Base-by-base conservation (phyloP, 2,797 vertebrate species). In the Gymnocypris eckloni region DNA sequence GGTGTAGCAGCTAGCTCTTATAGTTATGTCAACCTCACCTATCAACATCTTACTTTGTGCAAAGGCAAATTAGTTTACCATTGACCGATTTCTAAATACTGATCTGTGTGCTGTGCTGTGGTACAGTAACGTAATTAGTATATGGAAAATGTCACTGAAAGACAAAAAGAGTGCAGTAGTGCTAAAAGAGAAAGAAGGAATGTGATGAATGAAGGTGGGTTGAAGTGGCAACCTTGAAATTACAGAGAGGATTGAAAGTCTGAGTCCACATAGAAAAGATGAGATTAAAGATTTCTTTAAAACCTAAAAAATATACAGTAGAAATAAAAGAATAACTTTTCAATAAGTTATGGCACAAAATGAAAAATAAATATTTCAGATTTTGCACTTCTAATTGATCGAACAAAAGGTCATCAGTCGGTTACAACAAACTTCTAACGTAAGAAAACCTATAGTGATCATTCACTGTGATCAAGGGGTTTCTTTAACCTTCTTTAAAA, bases 51-150 rank as follows among this genome's bases (percentile, higher is more conserved):
- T 73, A 61, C 76, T 37, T 84, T 80, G 67, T 12, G 77, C 83
- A 78, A 54, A 78, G 45, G 48, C 61, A 71, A 84, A 85, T 78
- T 79, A 45, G 52, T 70, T 85, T 85, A 79, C 25, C 39, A 85
- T 85, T 71, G 76, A 79, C 20, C 43, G 33, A 15, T 79, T 72
- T 79, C 67, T 72, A 85, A 71, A 85, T 64, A 37, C 76, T 79
- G 83, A 85, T 85, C 22, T 72, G 83, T 85, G 67, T 59, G 20
- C 76, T 39, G 67, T 56, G 76, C 8, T 79, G 83, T 45, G 54
- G 52, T 71, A n/a, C 50, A n/a, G n/a, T 71, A 71, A 85, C 16
- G 15, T n/a, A 79, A 85, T 85, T 39, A 85, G 76, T 79, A 79
- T 25, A 39, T 61, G 48, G 69, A 79, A 85, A 79, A 71, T 72